These are phyloP conservation scores for Lithobates pipiens DNA, from an alignment of 2,797 vertebrate species.

Conservation along the genomic window DNA sequence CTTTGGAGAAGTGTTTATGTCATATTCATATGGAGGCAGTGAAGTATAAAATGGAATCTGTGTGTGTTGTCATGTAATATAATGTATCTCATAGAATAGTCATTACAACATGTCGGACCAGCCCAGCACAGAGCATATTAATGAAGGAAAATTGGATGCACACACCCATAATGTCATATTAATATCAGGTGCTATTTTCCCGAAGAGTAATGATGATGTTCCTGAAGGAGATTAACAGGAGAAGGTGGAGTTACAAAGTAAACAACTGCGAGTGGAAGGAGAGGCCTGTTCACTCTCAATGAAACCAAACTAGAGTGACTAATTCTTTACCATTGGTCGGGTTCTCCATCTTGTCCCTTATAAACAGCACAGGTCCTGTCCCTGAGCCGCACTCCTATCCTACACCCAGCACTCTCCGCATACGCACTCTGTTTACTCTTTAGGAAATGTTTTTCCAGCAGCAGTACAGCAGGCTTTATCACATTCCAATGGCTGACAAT, in stretches of 20 bases:
- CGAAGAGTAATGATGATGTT: slow-evolving; percentile 45
- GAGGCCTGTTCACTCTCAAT: slow-evolving; percentile 44
- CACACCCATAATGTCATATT: background rate
- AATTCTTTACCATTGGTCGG: slow-evolving; percentile 31
- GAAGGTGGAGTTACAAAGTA: slow-evolving; percentile 57
- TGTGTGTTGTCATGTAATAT: background rate
- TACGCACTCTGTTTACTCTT: slow-evolving; percentile 23
- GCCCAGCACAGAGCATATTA: background rate
- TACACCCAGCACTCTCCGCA: background rate
- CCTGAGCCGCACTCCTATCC: slow-evolving; percentile 6
- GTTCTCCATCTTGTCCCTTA: slow-evolving; percentile 52
- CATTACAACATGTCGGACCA: background rate
- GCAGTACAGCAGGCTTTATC: slow-evolving; percentile 69
- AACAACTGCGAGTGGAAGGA: slow-evolving; percentile 41
- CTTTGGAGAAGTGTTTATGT: background rate
- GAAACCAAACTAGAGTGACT: slow-evolving; percentile 50
- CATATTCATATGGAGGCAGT: background rate
- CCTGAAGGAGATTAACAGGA: slow-evolving; percentile 40
- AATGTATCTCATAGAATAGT: background rate
- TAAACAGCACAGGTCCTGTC: background rate
- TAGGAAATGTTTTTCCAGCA: slow-evolving; percentile 62
- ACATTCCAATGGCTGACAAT: background rate
- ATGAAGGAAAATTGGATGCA: slow-evolving; percentile 5
- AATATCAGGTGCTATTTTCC: background rate
- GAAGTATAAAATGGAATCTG: background rate